Base-by-base conservation (phyloP, 1,140 invertebrate species). In the Drusus annulatus region DNA sequence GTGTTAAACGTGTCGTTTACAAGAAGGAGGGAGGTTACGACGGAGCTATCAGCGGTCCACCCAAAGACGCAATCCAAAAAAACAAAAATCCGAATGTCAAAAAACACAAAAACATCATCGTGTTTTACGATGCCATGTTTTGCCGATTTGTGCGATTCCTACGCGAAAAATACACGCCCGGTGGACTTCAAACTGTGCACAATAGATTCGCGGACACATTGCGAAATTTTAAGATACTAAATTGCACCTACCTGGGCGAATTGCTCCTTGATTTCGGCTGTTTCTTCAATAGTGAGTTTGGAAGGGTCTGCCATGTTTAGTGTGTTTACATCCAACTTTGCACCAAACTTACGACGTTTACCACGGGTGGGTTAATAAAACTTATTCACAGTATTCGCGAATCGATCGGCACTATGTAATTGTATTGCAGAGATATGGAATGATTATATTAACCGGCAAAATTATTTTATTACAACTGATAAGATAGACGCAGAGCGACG, bases 201-300 rank as follows among this genome's bases (percentile, higher is more conserved):
- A 15, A 52, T 25, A 50, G 25, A 54, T 17, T 19, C 68, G 10
- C 19, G 16, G 21, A 68, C 23, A 31, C 19, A 17, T 31, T 19
- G 25, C 2, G 25, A 8, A 45, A 13, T 71, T 51, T 8, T 10
- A 45, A 10, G 17, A 68, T 36, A 17, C 31, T n/a, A n/a, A 68
- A 10, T 15, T 36, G 36, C 36, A 81, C 76, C 16, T 86, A 90
- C 89, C 88, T 89, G 88, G 76, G 87, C 81, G 83, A 90, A 90
- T 76, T 89, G 87, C 84, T 90, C 89, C 81, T 85, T 85, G 85
- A 90, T 90, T 84, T 90, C 89, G 36, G 85, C 71, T 71, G 85
- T 85, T 84, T 90, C 89, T 76, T 90, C 89, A 31, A 89, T 88
- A 60, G 89, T 90, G 84, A 90, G 86, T 87, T 88, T 89, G 77